Evolutionary conservation across 2,113 vertebrate species (phyloP).

Genomic region (Entosphenus tridentatus): DNA sequence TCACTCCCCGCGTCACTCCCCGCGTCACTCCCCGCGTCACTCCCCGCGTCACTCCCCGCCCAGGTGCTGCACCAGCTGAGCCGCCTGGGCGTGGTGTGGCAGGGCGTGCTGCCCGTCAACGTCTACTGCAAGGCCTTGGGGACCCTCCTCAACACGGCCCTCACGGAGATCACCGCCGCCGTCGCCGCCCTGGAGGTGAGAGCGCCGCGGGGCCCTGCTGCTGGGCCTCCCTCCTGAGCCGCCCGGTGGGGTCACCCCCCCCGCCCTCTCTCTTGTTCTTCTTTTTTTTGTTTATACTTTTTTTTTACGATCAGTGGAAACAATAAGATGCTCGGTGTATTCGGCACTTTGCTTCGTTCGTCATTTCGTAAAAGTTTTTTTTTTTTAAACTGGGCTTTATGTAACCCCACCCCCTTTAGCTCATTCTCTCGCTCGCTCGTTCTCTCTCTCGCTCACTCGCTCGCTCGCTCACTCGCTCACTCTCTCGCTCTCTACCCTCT

Average conservation of each 20-base stretch:
- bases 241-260: neutral
- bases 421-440: too few relatives aligned
- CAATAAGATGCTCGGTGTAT: too few relatives aligned
- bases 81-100: slow-evolving; percentile 67
- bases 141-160: slow-evolving; percentile 50
- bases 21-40: slow-evolving; percentile 11
- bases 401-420: too few relatives aligned
- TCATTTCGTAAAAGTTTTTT: too few relatives aligned
- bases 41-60: slow-evolving; percentile 10
- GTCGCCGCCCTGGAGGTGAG: slow-evolving; percentile 63
- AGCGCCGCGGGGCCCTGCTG: too few relatives aligned
- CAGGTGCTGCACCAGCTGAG: slow-evolving; percentile 78
- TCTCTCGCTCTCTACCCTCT: too few relatives aligned
- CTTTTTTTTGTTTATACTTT: too few relatives aligned
- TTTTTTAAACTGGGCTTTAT: too few relatives aligned
- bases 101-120: slow-evolving; percentile 62
- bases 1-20: slow-evolving; percentile 11
- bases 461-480: too few relatives aligned
- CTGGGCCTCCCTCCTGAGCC: neutral
- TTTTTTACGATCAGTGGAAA: too few relatives aligned
- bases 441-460: too few relatives aligned
- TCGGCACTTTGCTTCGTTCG: too few relatives aligned
- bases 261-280: neutral
- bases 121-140: slow-evolving; percentile 90
- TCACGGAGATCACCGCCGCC: slow-evolving; percentile 44